phyloP scores from a whole-genome alignment of 2,888 invertebrate species.

The Anthrax anthrax region DNA sequence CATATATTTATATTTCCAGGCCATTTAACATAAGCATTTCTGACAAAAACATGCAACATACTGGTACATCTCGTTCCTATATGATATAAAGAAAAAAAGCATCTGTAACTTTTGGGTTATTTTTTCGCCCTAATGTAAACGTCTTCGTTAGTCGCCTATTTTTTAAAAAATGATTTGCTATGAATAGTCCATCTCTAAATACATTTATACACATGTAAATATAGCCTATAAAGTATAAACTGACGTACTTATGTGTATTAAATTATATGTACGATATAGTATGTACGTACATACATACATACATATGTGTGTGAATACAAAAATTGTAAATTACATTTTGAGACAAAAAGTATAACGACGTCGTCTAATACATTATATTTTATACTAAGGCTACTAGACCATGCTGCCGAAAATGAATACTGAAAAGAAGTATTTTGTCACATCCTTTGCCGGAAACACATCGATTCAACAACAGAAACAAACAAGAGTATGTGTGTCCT shows the following conservation, averaged over 20 bases:
- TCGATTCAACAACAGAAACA: not conserved
- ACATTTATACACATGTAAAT: no score
- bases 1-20: constrained; percentile 10
- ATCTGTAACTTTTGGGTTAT: not conserved
- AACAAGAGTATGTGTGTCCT: no score
- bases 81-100: not conserved
- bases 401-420: constrained; percentile 1
- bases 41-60: not conserved
- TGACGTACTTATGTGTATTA: no score
- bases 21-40: constrained; percentile 6
- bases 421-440: constrained; percentile 8
- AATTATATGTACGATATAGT: no score
- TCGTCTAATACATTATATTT: no score
- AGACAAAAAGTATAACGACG: no score
- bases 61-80: no score
- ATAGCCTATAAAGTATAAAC: no score
- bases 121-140: not conserved
- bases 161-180: constrained; percentile 2
- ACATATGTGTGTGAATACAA: no score
- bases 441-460: constrained; percentile 7
- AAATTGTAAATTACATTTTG: no score
- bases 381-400: not conserved
- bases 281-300: no score
- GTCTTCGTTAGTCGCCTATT: constrained; percentile 1
- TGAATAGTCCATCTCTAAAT: no score